Base-by-base conservation (phyloP, 2,888 invertebrate genomes). In the Stenoptilia bipunctidactyla region DNA sequence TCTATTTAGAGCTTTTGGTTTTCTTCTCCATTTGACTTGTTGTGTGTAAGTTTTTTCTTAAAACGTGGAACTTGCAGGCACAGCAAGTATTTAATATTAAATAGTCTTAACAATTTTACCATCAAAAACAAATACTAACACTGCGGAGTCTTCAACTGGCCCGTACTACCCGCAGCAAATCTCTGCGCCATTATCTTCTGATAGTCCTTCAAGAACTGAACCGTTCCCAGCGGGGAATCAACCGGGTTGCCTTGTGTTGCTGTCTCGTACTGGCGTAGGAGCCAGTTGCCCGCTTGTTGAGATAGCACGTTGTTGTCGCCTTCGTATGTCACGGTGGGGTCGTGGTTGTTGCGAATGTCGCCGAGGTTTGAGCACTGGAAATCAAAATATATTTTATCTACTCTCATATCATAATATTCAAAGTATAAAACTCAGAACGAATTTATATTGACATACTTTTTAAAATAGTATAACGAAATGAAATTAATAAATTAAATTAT, bases 251-350 rank as follows among this genome's bases (percentile, higher is more conserved):
- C 83, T 1, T 61, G 48, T 13, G 67, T 57, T 1, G 85, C 71
- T 1, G 76, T 60, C 34, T 74, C 79, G 87, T 89, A 90, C 61
- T 91, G 91, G 0, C 90, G 72, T 36, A 92, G 64, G 40, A 96
- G 75, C 90, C 94, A 96, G 75, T 96, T 96, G 58, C 93, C 92
- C 0, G 94, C 90, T 70, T 96, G 96, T 60, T 96, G 96, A 0
- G 92, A 87, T 2, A 97, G 83, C 14, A 97, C 96, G 70, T 93
- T 96, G 76, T 97, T 97, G 75, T 97, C 96, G 0, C 97, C 96
- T 67, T 97, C 97, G 68, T 95, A 96, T 0, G 97, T 97, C 40
- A 93, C 92, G 33, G 92, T 91, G 0, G 96, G 92, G 68, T 97
- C 97, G 68, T 94, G 92, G 69, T 93, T 93, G 59, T 90, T 90